phyloP scores from a whole-genome alignment of 2,888 invertebrate genomes.

The Chaetogeoica ovagalla region DNA sequence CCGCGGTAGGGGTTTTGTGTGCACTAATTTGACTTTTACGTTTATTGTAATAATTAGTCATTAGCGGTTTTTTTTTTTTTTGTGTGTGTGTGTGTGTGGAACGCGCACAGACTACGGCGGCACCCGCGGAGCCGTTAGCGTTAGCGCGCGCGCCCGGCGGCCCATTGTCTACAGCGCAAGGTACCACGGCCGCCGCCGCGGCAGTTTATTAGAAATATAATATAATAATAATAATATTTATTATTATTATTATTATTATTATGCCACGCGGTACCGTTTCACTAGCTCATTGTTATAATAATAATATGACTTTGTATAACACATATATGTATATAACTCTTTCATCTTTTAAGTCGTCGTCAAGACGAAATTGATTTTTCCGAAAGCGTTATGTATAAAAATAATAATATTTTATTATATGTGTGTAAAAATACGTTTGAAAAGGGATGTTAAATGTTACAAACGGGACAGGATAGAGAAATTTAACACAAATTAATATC shows the following conservation, averaged over 20 bases:
- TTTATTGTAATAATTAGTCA: conserved; percentile 43
- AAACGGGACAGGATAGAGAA: no score
- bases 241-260: conserved; percentile 18
- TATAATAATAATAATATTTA: not conserved
- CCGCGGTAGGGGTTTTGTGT: conserved; percentile 47
- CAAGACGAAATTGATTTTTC: no score
- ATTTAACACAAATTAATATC: no score
- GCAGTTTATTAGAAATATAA: conserved; percentile 12
- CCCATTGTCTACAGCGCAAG: conserved; percentile 21
- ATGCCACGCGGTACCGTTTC: not conserved
- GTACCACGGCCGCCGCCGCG: not conserved
- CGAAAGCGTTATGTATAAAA: no score
- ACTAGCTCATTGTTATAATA: no score
- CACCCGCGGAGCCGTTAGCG: conserved; percentile 35
- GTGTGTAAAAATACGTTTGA: no score
- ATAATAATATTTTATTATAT: no score
- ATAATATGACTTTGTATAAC: no score
- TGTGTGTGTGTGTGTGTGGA: not conserved
- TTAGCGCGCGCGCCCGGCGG: conserved; percentile 5
- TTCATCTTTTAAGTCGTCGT: no score
- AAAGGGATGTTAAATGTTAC: no score
- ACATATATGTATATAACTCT: no score
- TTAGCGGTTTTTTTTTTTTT: conserved; percentile 16
- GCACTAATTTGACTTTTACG: conserved; percentile 51
- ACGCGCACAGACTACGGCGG: not conserved